Evolutionary conservation across 2,113 vertebrate genomes (phyloP).

Genomic region (Lipophrys pholis): DNA sequence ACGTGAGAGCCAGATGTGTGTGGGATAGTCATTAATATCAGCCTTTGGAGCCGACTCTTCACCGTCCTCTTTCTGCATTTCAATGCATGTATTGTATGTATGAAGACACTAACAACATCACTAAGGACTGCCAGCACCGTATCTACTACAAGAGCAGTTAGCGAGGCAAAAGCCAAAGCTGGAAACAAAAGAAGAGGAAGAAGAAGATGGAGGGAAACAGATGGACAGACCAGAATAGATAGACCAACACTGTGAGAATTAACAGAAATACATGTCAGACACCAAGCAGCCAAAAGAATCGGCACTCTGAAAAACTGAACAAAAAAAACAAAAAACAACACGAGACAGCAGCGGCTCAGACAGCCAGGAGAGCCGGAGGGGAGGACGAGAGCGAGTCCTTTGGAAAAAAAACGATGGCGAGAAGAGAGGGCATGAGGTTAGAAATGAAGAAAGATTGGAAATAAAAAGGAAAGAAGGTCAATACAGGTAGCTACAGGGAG

Average conservation of each 20-base stretch:
- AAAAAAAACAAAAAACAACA: background rate
- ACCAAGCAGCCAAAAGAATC: constrained; percentile 54
- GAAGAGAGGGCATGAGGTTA: constrained; percentile 45
- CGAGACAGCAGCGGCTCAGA: background rate
- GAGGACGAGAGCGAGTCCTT: constrained; percentile 25
- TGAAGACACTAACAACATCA: constrained; percentile 32
- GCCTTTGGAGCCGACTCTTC: constrained; percentile 1
- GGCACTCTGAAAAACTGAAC: constrained; percentile 20
- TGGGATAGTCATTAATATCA: background rate
- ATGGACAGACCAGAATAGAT: constrained; percentile 42
- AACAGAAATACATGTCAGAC: constrained; percentile 39
- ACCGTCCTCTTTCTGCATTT: constrained; percentile 6
- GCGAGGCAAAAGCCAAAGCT: constrained; percentile 45
- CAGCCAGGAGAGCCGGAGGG: constrained; percentile 5
- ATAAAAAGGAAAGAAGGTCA: constrained; percentile 1
- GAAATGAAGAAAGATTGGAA: constrained; percentile 52
- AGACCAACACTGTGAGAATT: constrained; percentile 32
- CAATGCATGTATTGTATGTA: constrained; percentile 1
- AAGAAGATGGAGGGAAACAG: constrained; percentile 37
- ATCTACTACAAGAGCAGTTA: constrained; percentile 59
- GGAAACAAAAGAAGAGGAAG: constrained; percentile 32
- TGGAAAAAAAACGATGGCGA: constrained; percentile 14
- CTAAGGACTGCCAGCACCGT: constrained; percentile 31
- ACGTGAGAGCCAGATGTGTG: background rate
- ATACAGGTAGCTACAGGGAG: constrained; percentile 16